Conservation (phyloP, 2,888 invertebrate genomes). For the Erebia ligea region DNA sequence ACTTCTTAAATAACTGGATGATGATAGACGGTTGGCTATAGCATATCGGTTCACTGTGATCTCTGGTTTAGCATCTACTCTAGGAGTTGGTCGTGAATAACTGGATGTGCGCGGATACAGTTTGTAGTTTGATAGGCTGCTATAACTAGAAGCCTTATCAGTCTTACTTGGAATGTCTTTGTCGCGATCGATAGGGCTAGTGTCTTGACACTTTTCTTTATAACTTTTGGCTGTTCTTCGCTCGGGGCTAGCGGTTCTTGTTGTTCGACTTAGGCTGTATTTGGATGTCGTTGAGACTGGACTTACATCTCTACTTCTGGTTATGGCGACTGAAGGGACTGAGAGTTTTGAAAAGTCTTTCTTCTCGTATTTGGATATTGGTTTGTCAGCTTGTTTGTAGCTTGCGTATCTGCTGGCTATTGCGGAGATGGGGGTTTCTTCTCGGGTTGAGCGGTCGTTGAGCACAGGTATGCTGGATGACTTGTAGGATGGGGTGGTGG, state of each 20-base stretch:
- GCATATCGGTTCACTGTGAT: slow-evolving; percentile 67
- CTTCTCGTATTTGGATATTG: slow-evolving; percentile 65
- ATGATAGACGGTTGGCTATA: slow-evolving; percentile 69
- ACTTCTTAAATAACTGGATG: slow-evolving; percentile 70
- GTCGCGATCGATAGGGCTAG: slow-evolving; percentile 81
- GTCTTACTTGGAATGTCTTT: slow-evolving; percentile 83
- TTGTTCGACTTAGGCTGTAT: slow-evolving; percentile 68
- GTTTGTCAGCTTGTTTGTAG: slow-evolving; percentile 55
- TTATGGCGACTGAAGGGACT: slow-evolving; percentile 59
- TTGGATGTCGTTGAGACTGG: slow-evolving; percentile 74
- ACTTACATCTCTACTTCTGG: slow-evolving; percentile 82
- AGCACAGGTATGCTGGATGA: slow-evolving; percentile 77
- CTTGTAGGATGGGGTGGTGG: slow-evolving; percentile 70
- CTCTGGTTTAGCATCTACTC: slow-evolving; percentile 63
- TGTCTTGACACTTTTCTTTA: slow-evolving; percentile 80
- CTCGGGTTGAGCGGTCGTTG: slow-evolving; percentile 65
- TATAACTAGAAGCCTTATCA: slow-evolving; percentile 80
- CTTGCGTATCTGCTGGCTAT: slow-evolving; percentile 73
- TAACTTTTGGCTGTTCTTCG: slow-evolving; percentile 65
- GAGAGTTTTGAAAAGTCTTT: slow-evolving; percentile 78
- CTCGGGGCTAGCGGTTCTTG: slow-evolving; percentile 79
- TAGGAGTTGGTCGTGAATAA: slow-evolving; percentile 63
- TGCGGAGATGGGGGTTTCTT: slow-evolving; percentile 70
- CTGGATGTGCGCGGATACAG: slow-evolving; percentile 77
- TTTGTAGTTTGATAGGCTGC: slow-evolving; percentile 77